phyloP scores from a whole-genome alignment of 2,888 invertebrate genomes.

The Melieria picta region DNA sequence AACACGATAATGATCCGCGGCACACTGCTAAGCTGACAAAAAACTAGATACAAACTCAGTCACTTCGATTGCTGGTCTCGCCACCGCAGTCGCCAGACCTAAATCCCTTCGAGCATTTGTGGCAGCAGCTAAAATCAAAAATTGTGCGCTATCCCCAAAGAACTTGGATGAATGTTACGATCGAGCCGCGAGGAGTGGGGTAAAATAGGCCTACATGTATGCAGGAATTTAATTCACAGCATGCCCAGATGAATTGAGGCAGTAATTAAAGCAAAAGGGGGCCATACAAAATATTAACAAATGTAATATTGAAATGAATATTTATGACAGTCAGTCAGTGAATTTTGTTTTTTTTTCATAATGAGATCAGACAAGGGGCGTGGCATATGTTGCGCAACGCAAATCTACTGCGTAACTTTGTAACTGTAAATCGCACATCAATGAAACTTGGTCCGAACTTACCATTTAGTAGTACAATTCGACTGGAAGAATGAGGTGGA shows the following conservation, averaged over 20 bases:
- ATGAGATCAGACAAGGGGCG: too few relatives aligned
- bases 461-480: too few relatives aligned
- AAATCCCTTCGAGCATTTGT: conserved; percentile 4
- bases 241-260: background rate
- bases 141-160: background rate
- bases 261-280: background rate
- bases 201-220: conserved; percentile 1
- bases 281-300: conserved; percentile 2
- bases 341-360: too few relatives aligned
- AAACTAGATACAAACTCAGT: conserved; percentile 3
- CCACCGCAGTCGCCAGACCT: background rate
- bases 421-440: too few relatives aligned
- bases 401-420: too few relatives aligned
- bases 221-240: background rate
- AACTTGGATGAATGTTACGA: background rate
- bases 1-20: conserved; percentile 6
- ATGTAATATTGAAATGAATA: too few relatives aligned
- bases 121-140: conserved; percentile 6
- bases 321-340: too few relatives aligned
- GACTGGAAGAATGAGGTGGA: too few relatives aligned
- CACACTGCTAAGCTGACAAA: background rate
- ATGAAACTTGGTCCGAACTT: too few relatives aligned
- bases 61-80: background rate
- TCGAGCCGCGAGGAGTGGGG: background rate
- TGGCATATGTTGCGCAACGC: too few relatives aligned